Percentiles rank a stretch among this genome's conserved stretches.
Evolutionary conservation across 2,888 invertebrate genomes (phyloP).

Genomic region (Leptogaster cylindrica): DNA sequence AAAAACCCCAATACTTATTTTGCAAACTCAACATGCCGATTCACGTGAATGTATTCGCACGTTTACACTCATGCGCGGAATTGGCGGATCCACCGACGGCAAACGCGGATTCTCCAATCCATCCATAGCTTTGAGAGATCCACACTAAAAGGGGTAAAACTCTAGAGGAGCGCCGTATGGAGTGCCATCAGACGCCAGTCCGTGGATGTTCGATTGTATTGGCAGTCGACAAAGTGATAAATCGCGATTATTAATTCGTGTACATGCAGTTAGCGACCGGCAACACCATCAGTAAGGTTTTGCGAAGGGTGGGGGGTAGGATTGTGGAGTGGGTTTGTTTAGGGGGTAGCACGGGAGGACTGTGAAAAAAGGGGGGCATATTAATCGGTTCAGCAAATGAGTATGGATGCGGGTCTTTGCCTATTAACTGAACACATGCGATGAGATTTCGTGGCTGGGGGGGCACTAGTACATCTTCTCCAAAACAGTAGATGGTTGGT

Average conservation of each 20-base stretch:
- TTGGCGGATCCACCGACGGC: not conserved
- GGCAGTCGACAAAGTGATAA: slow-evolving; percentile 31
- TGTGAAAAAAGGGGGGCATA: slow-evolving; percentile 14
- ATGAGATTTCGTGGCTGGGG: slow-evolving; percentile 5
- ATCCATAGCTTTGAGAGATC: too few relatives aligned
- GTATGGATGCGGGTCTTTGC: slow-evolving; percentile 13
- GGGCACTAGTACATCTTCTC: too few relatives aligned
- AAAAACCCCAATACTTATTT: too few relatives aligned
- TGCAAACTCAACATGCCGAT: not conserved
- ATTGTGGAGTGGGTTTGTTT: slow-evolving; percentile 1
- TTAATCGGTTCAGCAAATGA: slow-evolving; percentile 5
- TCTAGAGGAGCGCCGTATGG: not conserved
- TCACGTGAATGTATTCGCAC: slow-evolving; percentile 22
- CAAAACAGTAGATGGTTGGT: too few relatives aligned
- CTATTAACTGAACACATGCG: slow-evolving; percentile 10
- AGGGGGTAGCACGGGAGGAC: too few relatives aligned
- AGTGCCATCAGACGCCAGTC: not conserved
- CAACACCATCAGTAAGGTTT: too few relatives aligned
- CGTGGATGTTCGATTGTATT: slow-evolving; percentile 21
- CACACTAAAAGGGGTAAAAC: not conserved
- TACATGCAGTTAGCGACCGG: slow-evolving; percentile 25
- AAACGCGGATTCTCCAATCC: too few relatives aligned
- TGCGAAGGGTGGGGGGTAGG: not conserved
- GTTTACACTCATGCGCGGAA: slow-evolving; percentile 19
- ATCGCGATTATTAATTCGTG: slow-evolving; percentile 25